Evolutionary conservation across 2,113 vertebrate genomes (phyloP).

Genomic region (Scalopus aquaticus): DNA sequence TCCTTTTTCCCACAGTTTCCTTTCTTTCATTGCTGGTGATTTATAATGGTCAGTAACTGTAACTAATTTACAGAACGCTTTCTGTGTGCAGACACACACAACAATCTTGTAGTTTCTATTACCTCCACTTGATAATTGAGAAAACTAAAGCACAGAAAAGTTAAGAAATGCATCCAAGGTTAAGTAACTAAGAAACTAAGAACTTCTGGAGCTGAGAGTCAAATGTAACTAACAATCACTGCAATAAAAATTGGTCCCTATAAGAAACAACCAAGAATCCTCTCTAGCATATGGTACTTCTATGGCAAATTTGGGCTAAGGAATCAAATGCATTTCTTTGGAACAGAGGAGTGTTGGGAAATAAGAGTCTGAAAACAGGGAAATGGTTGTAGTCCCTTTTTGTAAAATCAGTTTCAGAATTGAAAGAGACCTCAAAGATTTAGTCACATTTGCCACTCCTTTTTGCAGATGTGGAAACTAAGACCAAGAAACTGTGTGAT

Average conservation of each 20-base stretch:
- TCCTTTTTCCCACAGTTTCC: background rate
- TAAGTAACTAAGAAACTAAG: background rate
- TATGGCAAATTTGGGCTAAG: background rate
- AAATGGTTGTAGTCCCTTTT: background rate
- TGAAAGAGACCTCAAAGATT: background rate
- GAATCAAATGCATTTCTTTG: background rate
- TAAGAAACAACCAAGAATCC: background rate
- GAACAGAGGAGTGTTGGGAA: background rate
- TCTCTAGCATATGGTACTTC: background rate
- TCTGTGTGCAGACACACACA: background rate
- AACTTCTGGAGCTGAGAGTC: background rate
- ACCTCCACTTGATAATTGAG: background rate
- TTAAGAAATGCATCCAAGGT: background rate
- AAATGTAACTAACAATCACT: background rate
- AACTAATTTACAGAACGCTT: background rate
- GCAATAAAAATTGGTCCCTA: background rate
- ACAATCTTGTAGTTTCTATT: background rate
- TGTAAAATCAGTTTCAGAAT: background rate
- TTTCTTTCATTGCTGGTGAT: background rate
- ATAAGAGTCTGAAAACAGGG: background rate
- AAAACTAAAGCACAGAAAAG: background rate
- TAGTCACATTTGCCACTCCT: background rate
- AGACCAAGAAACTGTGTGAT: background rate
- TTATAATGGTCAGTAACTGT: constrained; percentile 25
- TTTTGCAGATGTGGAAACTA: background rate